A percentile compares a stretch with the other conserved stretches of the same genome.
Conservation (phyloP, 2,888 invertebrate species). For the Phalera bucephala region DNA sequence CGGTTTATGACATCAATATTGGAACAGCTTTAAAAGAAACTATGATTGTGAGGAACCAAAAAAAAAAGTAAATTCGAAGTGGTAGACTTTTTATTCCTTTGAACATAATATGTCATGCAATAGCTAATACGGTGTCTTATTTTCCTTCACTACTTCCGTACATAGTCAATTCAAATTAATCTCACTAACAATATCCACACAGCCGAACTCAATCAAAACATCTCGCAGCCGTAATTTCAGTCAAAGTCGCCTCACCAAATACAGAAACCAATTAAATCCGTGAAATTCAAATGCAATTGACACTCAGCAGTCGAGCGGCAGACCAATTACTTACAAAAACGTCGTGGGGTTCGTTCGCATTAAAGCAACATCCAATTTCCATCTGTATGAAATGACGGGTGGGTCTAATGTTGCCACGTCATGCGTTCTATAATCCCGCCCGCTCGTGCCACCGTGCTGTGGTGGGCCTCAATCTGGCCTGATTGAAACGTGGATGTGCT, state of each 20-base stretch:
- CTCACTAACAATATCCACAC: background rate
- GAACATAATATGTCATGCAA: too few species aligned
- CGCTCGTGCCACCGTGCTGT: conserved; percentile 37
- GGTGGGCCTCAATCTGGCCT: conserved; percentile 62
- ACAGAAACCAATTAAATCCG: conserved; percentile 18
- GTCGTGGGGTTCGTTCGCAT: conserved; percentile 43
- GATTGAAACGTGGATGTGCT: conserved; percentile 73
- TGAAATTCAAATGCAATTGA: conserved; percentile 19
- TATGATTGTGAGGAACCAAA: conserved; percentile 3
- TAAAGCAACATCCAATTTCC: conserved; percentile 64
- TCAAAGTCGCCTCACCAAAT: conserved; percentile 6
- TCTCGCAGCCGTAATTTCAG: background rate
- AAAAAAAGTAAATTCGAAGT: too few species aligned
- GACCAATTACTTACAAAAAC: conserved; percentile 50
- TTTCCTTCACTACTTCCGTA: too few species aligned
- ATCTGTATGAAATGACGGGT: conserved; percentile 62
- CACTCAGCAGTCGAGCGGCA: conserved; percentile 20
- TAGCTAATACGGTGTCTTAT: too few species aligned
- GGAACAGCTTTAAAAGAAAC: conserved; percentile 2
- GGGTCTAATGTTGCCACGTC: conserved; percentile 68
- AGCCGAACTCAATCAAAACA: conserved; percentile 1
- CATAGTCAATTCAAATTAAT: too few species aligned
- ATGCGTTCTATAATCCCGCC: conserved; percentile 67
- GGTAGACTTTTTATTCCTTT: too few species aligned
- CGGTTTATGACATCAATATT: too few species aligned